Percentiles rank a stretch among this genome's conserved stretches.
These are phyloP conservation scores for Aphis gossypii DNA, from an alignment of 1,140 invertebrate genomes.

Conservation along the genomic window DNA sequence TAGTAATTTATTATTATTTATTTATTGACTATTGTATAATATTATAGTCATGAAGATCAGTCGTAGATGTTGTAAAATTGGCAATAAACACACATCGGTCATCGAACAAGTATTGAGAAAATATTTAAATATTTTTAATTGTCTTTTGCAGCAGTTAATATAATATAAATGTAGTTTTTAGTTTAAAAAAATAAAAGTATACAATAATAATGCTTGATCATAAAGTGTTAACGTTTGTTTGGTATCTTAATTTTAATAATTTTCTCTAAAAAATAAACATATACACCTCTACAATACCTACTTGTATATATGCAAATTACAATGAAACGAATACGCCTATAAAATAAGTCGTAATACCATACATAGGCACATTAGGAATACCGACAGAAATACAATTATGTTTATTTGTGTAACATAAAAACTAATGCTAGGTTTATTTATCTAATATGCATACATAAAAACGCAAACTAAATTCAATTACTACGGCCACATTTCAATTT, in stretches of 20 bases:
- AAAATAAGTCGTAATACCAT: background rate
- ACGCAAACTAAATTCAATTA: background rate
- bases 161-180: background rate
- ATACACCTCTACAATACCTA: no score
- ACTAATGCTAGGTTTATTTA: background rate
- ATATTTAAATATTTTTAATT: background rate
- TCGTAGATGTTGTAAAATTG: background rate
- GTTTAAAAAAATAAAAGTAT: no score
- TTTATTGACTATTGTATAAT: background rate
- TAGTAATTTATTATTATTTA: background rate
- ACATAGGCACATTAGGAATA: background rate
- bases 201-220: background rate
- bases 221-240: background rate
- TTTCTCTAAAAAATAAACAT: no score
- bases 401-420: background rate
- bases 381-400: background rate
- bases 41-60: background rate
- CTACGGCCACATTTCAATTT: background rate
- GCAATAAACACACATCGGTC: background rate
- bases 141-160: background rate
- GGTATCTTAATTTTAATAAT: no score
- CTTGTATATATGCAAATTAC: background rate
- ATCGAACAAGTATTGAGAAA: background rate
- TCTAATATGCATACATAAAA: background rate
- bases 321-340: background rate